Base-by-base conservation (phyloP, 2,888 invertebrate genomes). In the Helicoverpa assulta region DNA sequence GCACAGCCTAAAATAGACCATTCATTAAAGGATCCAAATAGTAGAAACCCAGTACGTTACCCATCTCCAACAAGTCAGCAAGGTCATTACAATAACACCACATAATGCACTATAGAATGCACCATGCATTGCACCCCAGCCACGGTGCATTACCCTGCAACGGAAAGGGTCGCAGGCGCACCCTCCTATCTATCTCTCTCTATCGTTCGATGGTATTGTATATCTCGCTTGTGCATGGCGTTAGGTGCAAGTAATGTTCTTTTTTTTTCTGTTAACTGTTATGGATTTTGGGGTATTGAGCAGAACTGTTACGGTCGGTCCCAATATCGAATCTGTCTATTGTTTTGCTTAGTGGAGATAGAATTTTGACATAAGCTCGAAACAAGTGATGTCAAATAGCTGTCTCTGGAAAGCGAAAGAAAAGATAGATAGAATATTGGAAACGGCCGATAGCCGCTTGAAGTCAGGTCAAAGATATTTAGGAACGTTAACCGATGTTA, bases 141-240 rank as follows among this genome's bases (percentile, higher is more conserved):
- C 37, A 69, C 70, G 74, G 81, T 82, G 74, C 82, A 79, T 83
- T 84, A 85, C 84, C 76, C 78, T 70, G 78, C 76, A 76, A 62
- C 47, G 72, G 54, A 59, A 71, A 76, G 87, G 87, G 88, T 82
- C 88, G 88, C 83, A 55, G 21, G 85, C 88, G 88, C 85, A 88
- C 88, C 88, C 88, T 76, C 63, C 58, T 29, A 51, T 51, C 66
- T 33, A 19, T 80, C 73, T 58, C 69, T 63, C n/a, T 85, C 73
- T 60, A 62, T 47, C 14, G 10, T 12, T 26, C 26, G 26, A 3
- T 0, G 4, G 2, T 3, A 12, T 18, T 5, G 18, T 16, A n/a
- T 62, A 4, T 79, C 64, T 57, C 55, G 18, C n/a, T 79, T 52
- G 4, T 56, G 47, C 62, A 10, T 26, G 52, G 33, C 52, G 59